Conservation (phyloP, 1,140 invertebrate genomes). For the Nasonia vitripennis region DNA sequence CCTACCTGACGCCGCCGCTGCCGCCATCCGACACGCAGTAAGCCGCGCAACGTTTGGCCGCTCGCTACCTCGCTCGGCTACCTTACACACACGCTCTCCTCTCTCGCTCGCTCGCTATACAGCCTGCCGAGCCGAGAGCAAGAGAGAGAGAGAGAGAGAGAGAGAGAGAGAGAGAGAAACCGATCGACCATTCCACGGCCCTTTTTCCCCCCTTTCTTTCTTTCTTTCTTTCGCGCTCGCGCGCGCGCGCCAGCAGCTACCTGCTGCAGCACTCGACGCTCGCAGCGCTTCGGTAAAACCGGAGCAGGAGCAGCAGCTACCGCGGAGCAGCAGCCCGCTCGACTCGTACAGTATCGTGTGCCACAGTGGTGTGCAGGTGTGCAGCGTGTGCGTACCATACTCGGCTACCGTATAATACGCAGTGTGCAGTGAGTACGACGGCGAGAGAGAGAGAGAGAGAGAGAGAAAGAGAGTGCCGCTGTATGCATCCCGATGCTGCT, state of each 20-base stretch:
- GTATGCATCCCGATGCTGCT: too few relatives aligned
- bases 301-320: neutral
- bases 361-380: too few relatives aligned
- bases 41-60: conserved; percentile 63
- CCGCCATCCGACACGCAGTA: conserved; percentile 67
- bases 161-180: neutral
- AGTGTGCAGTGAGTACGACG: neutral
- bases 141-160: neutral
- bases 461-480: conserved; percentile 10
- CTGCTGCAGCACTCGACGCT: neutral
- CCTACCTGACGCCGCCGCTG: conserved; percentile 72
- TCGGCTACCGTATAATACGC: conserved; percentile 12
- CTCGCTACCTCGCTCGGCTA: neutral
- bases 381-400: too few relatives aligned
- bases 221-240: neutral
- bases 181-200: conserved; percentile 18
- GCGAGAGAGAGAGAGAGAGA: too few relatives aligned
- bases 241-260: neutral
- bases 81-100: neutral
- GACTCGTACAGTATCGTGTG: neutral
- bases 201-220: conserved; percentile 1
- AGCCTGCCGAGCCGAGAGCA: neutral
- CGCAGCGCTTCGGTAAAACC: neutral
- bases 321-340: neutral
- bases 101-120: neutral